These are phyloP conservation scores for Diaprepes abbreviatus DNA, from an alignment of 2,888 invertebrate species.

Conservation along the genomic window DNA sequence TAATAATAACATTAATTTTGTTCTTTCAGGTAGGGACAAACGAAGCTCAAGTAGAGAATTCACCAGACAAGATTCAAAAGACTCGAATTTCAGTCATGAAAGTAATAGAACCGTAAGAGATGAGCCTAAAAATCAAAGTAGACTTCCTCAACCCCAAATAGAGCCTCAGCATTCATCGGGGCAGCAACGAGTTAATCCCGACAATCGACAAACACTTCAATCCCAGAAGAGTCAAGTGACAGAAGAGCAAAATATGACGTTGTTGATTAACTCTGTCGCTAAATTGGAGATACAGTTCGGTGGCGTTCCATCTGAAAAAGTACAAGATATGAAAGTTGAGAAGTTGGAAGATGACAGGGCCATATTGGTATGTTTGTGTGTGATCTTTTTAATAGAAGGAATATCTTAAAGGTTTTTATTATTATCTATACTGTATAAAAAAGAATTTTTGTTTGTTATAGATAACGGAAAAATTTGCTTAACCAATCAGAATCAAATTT, in stretches of 20 bases:
- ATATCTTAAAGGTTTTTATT: too few relatives aligned
- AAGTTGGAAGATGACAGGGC: conserved; percentile 17
- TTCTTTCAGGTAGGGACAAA: conserved; percentile 43
- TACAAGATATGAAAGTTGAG: neutral
- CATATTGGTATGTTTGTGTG: conserved; percentile 24
- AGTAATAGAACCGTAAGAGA: conserved; percentile 16
- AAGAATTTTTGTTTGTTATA: too few relatives aligned
- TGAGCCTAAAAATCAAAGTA: neutral
- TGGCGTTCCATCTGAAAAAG: neutral
- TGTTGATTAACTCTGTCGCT: neutral
- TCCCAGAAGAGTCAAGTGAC: neutral
- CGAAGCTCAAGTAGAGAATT: conserved; percentile 52
- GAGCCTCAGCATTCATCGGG: neutral
- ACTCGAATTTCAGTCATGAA: conserved; percentile 16
- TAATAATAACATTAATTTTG: too few relatives aligned
- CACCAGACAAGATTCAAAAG: conserved; percentile 34
- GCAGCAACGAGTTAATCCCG: neutral
- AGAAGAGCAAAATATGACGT: neutral
- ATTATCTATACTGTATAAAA: too few relatives aligned
- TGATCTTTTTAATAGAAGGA: neutral
- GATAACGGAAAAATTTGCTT: too few relatives aligned
- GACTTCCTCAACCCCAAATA: neutral
- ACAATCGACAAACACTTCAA: neutral
- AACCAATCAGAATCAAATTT: too few relatives aligned
- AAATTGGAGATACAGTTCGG: neutral